These are phyloP conservation scores for Salvator merianae DNA, from an alignment of 2,113 vertebrate genomes.

Conservation along the genomic window DNA sequence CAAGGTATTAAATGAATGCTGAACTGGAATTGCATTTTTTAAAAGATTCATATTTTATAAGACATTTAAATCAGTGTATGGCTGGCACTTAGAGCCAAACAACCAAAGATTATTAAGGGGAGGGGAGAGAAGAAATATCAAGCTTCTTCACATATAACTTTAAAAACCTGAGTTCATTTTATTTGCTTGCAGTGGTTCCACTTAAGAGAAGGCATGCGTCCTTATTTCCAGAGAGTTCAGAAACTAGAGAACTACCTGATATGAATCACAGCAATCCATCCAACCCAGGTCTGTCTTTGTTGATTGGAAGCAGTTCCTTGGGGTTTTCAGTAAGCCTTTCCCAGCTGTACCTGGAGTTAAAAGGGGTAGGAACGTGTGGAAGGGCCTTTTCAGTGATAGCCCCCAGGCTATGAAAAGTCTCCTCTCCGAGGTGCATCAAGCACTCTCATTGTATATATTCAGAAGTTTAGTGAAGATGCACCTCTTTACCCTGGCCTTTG, in stretches of 20 bases:
- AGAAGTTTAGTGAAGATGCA: too few relatives aligned
- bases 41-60: constrained; percentile 73
- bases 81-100: constrained; percentile 49
- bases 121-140: constrained; percentile 30
- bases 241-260: background rate
- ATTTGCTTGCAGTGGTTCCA: constrained; percentile 16
- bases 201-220: background rate
- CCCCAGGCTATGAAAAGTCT: too few relatives aligned
- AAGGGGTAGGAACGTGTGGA: too few relatives aligned
- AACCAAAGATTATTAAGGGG: constrained; percentile 49
- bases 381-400: too few relatives aligned
- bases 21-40: constrained; percentile 72
- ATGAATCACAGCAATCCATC: background rate
- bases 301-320: background rate
- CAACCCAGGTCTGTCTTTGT: background rate
- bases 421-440: too few relatives aligned
- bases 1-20: constrained; percentile 78
- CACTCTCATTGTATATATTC: too few relatives aligned
- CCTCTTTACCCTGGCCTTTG: too few relatives aligned
- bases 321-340: background rate
- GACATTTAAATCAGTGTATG: constrained; percentile 60
- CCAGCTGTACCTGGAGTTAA: too few relatives aligned
- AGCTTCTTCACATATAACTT: constrained; percentile 17
- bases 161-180: constrained; percentile 32
- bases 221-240: background rate